phyloP scores from a whole-genome alignment of 2,797 vertebrate genomes.

The Characodon lateralis region DNA sequence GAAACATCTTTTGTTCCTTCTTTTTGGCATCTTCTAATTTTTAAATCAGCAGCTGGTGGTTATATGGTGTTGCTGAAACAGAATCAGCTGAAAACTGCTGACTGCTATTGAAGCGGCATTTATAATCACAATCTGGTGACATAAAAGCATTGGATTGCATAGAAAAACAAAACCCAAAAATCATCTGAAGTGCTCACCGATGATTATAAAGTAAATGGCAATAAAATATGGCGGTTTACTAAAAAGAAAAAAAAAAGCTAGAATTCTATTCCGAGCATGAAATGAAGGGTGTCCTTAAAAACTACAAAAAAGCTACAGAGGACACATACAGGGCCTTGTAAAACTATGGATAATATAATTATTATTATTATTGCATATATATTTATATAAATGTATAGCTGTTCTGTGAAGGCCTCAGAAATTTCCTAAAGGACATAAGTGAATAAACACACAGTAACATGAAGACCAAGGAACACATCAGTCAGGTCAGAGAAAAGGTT shows the following conservation, averaged over 20 bases:
- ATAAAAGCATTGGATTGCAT: neutral
- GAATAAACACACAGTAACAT: too few species aligned
- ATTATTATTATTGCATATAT: too few species aligned
- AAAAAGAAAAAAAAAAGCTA: neutral
- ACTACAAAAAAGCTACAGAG: too few species aligned
- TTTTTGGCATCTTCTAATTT: neutral
- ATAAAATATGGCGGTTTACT: neutral
- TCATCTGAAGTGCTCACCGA: neutral
- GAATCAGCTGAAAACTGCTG: neutral
- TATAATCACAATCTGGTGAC: neutral
- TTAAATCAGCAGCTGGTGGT: neutral
- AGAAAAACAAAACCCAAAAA: neutral
- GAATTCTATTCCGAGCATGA: constrained; percentile 2
- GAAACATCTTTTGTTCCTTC: neutral
- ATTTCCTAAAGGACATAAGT: too few species aligned
- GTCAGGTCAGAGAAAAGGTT: neutral
- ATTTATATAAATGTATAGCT: too few species aligned
- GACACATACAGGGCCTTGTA: neutral
- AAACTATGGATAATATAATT: too few species aligned
- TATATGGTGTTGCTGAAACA: neutral
- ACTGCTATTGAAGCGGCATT: neutral
- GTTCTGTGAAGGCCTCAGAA: too few species aligned
- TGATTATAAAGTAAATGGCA: neutral
- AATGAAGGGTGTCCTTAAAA: constrained; percentile 25
- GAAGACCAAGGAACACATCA: too few species aligned